phyloP scores from a whole-genome alignment of 2,113 vertebrate species.

The Phodopus roborovskii region DNA sequence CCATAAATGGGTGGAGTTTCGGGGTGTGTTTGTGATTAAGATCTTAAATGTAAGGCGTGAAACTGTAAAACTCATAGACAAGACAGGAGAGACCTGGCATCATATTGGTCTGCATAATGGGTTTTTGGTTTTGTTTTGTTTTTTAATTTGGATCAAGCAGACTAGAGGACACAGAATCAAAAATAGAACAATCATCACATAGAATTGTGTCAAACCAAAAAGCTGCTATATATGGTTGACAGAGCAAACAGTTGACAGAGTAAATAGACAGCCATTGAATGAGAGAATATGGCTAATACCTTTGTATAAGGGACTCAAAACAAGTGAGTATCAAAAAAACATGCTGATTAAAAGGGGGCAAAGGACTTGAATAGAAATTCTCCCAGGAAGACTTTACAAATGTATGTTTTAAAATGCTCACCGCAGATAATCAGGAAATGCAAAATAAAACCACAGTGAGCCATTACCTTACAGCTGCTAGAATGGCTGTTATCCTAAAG shows the following conservation, averaged over 20 bases:
- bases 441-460: neutral
- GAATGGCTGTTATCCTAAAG: neutral
- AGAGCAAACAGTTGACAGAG: neutral
- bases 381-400: neutral
- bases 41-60: neutral
- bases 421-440: neutral
- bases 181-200: neutral
- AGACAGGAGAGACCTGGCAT: neutral
- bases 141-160: neutral
- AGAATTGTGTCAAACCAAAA: neutral
- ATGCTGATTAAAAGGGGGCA: neutral
- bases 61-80: neutral
- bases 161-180: neutral
- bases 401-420: neutral
- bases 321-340: neutral
- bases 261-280: neutral
- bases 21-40: neutral
- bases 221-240: neutral
- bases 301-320: neutral
- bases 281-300: neutral
- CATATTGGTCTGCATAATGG: neutral
- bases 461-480: neutral
- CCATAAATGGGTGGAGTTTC: neutral
- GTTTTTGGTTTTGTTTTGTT: neutral
- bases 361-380: neutral